Conservation (phyloP, 2,888 invertebrate species). For the Eurois occulta region DNA sequence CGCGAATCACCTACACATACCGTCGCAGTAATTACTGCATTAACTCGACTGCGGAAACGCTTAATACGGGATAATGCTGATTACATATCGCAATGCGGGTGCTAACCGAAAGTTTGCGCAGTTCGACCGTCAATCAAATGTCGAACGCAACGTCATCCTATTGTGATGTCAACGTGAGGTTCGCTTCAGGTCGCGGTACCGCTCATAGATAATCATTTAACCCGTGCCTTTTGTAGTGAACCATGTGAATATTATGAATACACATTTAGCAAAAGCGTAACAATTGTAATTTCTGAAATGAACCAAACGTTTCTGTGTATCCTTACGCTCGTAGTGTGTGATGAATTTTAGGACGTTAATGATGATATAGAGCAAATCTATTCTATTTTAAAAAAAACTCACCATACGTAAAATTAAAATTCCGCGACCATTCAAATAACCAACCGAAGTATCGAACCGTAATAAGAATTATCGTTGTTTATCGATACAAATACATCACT, state of each 20-base stretch:
- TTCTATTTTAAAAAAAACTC: too few species aligned
- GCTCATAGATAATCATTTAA: slow-evolving; percentile 32
- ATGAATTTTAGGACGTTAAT: neutral
- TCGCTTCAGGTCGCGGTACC: slow-evolving; percentile 36
- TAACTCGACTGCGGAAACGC: slow-evolving; percentile 77
- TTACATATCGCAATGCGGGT: slow-evolving; percentile 81
- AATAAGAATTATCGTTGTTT: slow-evolving; percentile 46
- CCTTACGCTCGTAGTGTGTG: neutral
- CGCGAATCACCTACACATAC: slow-evolving; percentile 78
- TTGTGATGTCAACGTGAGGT: slow-evolving; percentile 67
- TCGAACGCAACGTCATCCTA: slow-evolving; percentile 69
- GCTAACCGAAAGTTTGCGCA: slow-evolving; percentile 74
- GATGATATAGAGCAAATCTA: neutral
- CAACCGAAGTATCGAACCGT: slow-evolving; percentile 4
- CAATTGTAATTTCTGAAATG: neutral
- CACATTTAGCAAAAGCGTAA: neutral
- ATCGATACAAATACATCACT: slow-evolving; percentile 62
- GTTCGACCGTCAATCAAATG: slow-evolving; percentile 77
- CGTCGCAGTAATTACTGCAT: slow-evolving; percentile 80
- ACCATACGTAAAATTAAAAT: too few species aligned
- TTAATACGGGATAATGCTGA: slow-evolving; percentile 79
- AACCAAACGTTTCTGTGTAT: neutral
- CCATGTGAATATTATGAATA: slow-evolving; percentile 13
- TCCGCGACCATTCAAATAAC: neutral
- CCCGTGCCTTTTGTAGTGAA: slow-evolving; percentile 35